Percentiles rank a stretch among this genome's conserved stretches.
phyloP scores from a whole-genome alignment of 2,113 vertebrate genomes.

The Peromyscus californicus region DNA sequence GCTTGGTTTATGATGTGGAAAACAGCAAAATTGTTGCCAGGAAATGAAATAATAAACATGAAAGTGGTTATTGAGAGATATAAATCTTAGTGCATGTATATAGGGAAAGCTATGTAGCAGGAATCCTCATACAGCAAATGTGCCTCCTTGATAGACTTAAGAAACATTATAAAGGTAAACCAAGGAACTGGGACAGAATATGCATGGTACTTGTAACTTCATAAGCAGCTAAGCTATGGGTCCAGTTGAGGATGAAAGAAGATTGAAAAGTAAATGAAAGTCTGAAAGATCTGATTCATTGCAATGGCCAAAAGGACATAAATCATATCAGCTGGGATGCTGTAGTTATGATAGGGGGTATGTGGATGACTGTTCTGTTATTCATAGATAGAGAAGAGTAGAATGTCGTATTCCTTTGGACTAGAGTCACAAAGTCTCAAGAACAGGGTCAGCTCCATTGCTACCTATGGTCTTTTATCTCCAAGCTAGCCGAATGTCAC shows the following conservation, averaged over 20 bases:
- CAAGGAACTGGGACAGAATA: not conserved
- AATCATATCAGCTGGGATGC: not conserved
- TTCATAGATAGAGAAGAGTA: not conserved
- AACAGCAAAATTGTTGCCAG: not conserved
- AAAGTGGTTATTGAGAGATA: not conserved
- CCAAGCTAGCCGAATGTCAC: not conserved
- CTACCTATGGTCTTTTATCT: not conserved
- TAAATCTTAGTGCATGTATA: slow-evolving; percentile 7
- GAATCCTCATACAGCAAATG: not conserved
- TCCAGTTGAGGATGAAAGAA: slow-evolving; percentile 5
- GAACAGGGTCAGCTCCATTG: not conserved
- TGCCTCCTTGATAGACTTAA: not conserved
- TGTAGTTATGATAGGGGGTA: not conserved
- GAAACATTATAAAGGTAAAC: not conserved
- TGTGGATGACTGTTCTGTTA: not conserved
- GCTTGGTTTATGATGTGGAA: slow-evolving; percentile 37
- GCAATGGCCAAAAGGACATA: not conserved
- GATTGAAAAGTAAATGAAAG: not conserved
- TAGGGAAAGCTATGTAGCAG: not conserved
- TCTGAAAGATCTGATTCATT: not conserved
- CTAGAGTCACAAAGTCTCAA: not conserved
- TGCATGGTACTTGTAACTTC: not conserved
- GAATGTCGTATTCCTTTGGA: not conserved
- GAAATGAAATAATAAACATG: not conserved
- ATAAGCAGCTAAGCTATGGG: not conserved